phyloP scores from a whole-genome alignment of 2,113 vertebrate species.

The Etia nguti region DNA sequence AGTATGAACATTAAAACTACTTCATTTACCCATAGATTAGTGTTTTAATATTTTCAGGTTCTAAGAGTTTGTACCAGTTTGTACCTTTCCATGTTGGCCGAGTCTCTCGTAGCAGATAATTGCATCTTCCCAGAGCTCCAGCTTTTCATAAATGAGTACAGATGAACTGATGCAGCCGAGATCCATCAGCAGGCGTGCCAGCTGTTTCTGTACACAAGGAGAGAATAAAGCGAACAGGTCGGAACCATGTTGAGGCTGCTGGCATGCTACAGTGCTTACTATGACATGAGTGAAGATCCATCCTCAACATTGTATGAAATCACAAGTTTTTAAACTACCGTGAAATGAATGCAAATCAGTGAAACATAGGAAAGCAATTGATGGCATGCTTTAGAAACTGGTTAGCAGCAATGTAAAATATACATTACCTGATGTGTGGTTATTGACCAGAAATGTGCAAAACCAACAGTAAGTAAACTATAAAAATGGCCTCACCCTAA shows the following conservation, averaged over 20 bases:
- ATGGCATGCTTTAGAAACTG: neutral
- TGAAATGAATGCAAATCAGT: neutral
- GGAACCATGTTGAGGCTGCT: neutral
- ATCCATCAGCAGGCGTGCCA: constrained; percentile 85
- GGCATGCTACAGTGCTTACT: neutral
- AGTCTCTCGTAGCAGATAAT: constrained; percentile 91
- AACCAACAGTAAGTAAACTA: neutral
- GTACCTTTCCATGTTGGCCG: constrained; percentile 93
- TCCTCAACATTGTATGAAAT: neutral
- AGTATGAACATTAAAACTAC: neutral
- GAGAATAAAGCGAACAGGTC: neutral
- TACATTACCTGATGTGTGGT: neutral
- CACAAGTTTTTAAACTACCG: neutral
- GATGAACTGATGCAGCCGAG: constrained; percentile 89
- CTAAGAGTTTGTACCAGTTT: too few species aligned
- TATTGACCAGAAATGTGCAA: neutral
- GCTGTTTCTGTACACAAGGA: constrained; percentile 77
- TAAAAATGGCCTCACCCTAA: neutral
- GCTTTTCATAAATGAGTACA: constrained; percentile 86
- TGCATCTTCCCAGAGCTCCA: constrained; percentile 95
- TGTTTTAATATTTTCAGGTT: neutral
- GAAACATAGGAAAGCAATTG: neutral
- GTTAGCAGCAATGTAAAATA: neutral
- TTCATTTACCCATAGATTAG: neutral
- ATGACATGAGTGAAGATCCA: neutral